Conservation (phyloP, 2,888 invertebrate species). For the Romanomermis culicivorax region DNA sequence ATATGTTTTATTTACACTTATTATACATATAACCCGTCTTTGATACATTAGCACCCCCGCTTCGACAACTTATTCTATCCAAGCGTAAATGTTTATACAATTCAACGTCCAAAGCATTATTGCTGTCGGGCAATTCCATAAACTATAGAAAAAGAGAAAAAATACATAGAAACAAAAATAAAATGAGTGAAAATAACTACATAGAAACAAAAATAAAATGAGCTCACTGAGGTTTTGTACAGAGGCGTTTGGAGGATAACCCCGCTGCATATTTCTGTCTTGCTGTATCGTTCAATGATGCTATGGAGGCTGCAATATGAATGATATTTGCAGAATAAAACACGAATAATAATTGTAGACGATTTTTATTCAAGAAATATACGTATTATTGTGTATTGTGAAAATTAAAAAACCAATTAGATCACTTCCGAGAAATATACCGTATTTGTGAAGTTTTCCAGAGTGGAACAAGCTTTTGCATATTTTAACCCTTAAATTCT, state of each 20-base stretch:
- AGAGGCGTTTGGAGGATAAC: neutral
- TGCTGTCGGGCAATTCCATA: neutral
- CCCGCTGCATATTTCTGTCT: neutral
- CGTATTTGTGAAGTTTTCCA: no score
- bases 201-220: neutral
- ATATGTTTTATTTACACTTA: neutral
- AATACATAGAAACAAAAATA: no score
- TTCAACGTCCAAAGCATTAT: neutral
- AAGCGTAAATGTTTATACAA: neutral
- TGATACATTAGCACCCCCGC: neutral
- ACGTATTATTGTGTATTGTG: no score
- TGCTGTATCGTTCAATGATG: neutral
- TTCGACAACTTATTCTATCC: neutral
- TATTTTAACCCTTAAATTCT: no score
- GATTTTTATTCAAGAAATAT: no score
- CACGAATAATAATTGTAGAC: no score
- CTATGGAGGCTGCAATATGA: neutral
- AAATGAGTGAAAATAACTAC: no score
- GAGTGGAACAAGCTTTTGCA: no score
- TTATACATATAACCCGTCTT: neutral
- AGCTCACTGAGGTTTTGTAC: neutral
- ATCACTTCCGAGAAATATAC: no score
- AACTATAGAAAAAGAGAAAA: neutral
- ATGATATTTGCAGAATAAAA: no score
- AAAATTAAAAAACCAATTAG: no score